These are phyloP conservation scores for Agrotis segetum DNA, from an alignment of 2,888 invertebrate species.

Conservation along the genomic window DNA sequence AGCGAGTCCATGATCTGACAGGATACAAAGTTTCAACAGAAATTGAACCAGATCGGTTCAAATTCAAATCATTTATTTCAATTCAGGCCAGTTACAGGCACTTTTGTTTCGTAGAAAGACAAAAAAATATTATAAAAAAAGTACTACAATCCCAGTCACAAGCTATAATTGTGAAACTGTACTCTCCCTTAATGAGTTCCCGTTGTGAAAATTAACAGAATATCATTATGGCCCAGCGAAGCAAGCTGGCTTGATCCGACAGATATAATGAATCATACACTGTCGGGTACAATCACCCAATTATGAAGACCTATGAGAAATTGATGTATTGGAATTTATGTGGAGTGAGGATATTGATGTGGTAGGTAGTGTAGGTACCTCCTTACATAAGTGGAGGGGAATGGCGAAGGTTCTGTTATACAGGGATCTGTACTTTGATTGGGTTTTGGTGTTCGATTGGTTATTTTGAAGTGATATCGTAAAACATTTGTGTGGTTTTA, in stretches of 20 bases:
- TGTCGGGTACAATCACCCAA: conserved; percentile 44
- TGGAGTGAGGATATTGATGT: too few species aligned
- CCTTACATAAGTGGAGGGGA: conserved; percentile 1
- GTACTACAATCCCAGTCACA: too few species aligned
- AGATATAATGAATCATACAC: conserved; percentile 38
- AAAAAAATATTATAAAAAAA: too few species aligned
- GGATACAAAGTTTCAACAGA: too few species aligned
- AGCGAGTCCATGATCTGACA: too few species aligned
- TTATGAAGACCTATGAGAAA: conserved; percentile 43
- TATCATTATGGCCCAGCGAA: conserved; percentile 38
- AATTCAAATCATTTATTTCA: too few species aligned
- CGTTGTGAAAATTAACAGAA: conserved; percentile 38
- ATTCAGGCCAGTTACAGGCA: too few species aligned
- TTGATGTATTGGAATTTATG: too few species aligned
- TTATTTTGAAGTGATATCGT: not conserved
- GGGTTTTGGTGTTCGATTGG: not conserved
- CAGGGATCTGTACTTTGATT: not conserved
- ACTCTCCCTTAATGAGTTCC: conserved; percentile 20
- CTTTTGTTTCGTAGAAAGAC: too few species aligned
- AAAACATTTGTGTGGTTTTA: too few species aligned
- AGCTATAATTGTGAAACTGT: not conserved
- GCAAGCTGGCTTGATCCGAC: conserved; percentile 28
- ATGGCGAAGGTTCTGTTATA: conserved; percentile 4
- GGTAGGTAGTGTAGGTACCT: too few species aligned
- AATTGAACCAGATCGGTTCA: too few species aligned